phyloP scores from a whole-genome alignment of 2,113 vertebrate species.

The Channa argus region DNA sequence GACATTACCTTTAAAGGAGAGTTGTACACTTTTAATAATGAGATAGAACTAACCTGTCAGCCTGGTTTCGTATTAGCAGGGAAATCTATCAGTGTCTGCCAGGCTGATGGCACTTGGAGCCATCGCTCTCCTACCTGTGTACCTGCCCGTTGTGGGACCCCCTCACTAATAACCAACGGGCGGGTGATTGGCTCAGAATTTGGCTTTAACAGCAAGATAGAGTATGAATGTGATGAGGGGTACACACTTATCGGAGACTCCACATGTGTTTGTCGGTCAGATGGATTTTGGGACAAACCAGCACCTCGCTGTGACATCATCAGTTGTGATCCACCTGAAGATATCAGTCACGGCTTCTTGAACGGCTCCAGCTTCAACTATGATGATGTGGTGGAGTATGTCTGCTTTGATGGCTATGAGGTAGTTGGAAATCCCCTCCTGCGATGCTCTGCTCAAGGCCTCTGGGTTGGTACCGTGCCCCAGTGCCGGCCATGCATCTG shows the following conservation, averaged over 20 bases:
- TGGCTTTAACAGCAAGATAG: constrained; percentile 83
- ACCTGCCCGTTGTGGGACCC: constrained; percentile 84
- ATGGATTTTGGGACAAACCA: constrained; percentile 89
- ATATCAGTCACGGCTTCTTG: constrained; percentile 90
- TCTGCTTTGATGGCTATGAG: constrained; percentile 92
- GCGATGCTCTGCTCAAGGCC: constrained; percentile 87
- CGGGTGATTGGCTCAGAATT: constrained; percentile 84
- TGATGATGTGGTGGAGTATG: constrained; percentile 87
- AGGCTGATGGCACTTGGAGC: constrained; percentile 92
- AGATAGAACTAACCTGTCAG: constrained; percentile 84
- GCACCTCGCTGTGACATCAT: constrained; percentile 86
- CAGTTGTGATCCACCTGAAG: constrained; percentile 90
- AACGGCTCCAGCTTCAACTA: constrained; percentile 91
- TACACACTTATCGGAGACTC: constrained; percentile 84
- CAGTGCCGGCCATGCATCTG: constrained; percentile 90
- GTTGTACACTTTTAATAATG: constrained; percentile 84
- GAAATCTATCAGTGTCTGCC: constrained; percentile 84
- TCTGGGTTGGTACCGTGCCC: constrained; percentile 89
- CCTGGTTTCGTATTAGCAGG: constrained; percentile 89
- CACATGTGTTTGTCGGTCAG: constrained; percentile 82
- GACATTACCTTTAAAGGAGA: constrained; percentile 84
- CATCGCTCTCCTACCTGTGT: constrained; percentile 83
- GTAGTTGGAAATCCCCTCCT: constrained; percentile 86
- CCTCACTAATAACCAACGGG: constrained; percentile 80
- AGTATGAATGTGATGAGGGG: constrained; percentile 88